Percentiles rank a stretch among this genome's conserved stretches.
phyloP scores from a whole-genome alignment of 2,113 vertebrate species.

The Nyctereutes procyonoides region DNA sequence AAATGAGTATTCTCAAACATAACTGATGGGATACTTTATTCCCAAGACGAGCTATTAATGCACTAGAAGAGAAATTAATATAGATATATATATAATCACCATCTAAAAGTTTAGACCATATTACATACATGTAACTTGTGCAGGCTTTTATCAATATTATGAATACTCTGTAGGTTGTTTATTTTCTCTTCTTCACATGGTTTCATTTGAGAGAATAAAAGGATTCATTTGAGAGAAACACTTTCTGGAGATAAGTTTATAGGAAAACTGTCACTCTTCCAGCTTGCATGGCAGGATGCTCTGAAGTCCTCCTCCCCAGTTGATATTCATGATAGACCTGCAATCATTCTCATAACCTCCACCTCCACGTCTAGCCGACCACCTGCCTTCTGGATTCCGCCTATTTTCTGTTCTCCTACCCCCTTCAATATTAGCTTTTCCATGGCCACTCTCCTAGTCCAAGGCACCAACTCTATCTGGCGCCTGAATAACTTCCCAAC shows the following conservation, averaged over 20 bases:
- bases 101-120: not conserved
- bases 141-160: not conserved
- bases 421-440: not conserved
- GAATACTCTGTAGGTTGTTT: not conserved
- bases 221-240: not conserved
- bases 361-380: not conserved
- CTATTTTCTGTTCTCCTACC: not conserved
- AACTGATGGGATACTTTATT: not conserved
- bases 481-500: not conserved
- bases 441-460: not conserved
- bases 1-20: not conserved
- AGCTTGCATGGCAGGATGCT: not conserved
- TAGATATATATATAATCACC: not conserved
- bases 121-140: not conserved
- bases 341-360: not conserved
- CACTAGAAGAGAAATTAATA: not conserved
- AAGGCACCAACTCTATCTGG: not conserved
- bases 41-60: not conserved
- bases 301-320: not conserved
- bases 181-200: not conserved
- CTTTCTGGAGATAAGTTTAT: not conserved
- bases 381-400: not conserved
- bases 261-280: not conserved
- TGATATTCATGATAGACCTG: not conserved
- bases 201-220: not conserved